phyloP scores from a whole-genome alignment of 2,888 invertebrate genomes.

The Craniophora ligustri region DNA sequence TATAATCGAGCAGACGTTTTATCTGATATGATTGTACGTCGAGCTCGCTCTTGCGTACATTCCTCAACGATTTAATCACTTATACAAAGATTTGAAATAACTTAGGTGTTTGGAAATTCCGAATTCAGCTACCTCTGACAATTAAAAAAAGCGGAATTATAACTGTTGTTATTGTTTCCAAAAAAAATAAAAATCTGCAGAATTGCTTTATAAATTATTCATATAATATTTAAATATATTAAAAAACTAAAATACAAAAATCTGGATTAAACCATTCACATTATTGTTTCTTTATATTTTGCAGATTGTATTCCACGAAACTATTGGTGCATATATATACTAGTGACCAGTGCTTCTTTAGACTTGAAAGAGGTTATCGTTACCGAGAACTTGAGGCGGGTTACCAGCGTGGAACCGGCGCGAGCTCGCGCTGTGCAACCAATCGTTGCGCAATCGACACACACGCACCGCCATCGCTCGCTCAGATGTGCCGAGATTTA shows the following conservation, averaged over 20 bases:
- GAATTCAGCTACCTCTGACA: conserved; percentile 10
- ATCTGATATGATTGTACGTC: conserved; percentile 30
- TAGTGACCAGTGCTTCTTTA: conserved; percentile 27
- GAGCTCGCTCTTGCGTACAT: conserved; percentile 1
- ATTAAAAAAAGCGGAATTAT: conserved; percentile 42
- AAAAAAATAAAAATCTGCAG: conserved; percentile 22
- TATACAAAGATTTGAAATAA: not conserved
- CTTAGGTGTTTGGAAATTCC: not conserved
- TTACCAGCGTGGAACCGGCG: conserved; percentile 67
- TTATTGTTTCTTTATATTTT: not conserved
- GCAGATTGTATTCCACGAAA: not conserved
- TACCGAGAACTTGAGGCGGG: conserved; percentile 81
- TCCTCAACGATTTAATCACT: not conserved
- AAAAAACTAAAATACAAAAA: conserved; percentile 1
- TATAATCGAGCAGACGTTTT: conserved; percentile 19
- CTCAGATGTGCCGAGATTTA: conserved; percentile 36
- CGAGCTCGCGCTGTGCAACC: conserved; percentile 61
- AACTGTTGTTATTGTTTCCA: conserved; percentile 47
- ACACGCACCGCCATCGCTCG: conserved; percentile 53
- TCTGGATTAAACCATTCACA: not conserved
- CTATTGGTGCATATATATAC: conserved; percentile 4
- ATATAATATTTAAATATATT: conserved; percentile 12
- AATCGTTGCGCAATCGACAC: conserved; percentile 76
- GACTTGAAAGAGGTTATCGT: conserved; percentile 76
- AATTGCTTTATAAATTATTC: too few species aligned